These are phyloP conservation scores for Electrona antarctica DNA, from an alignment of 2,113 vertebrate species.

Conservation along the genomic window DNA sequence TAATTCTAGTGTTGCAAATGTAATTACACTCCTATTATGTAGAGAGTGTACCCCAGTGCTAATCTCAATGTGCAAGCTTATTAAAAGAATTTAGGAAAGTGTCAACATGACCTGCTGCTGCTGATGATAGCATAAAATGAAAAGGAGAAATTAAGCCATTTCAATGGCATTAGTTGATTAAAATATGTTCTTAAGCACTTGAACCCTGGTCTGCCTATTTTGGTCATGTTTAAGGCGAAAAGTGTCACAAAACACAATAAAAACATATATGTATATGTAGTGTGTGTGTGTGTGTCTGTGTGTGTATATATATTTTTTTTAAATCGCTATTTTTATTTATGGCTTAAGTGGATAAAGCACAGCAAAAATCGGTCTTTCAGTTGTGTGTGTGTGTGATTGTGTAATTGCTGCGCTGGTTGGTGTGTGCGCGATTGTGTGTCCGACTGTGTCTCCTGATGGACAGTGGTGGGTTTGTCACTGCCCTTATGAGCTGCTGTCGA, in stretches of 20 bases:
- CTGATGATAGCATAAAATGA: constrained; percentile 40
- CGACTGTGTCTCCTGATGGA: constrained; percentile 65
- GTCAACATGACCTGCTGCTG: neutral
- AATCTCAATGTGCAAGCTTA: constrained; percentile 49
- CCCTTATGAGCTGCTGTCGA: constrained; percentile 77
- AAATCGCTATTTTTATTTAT: too few relatives aligned
- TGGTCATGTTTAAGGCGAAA: too few relatives aligned
- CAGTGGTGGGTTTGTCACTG: constrained; percentile 74
- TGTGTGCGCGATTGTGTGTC: neutral
- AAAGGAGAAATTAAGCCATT: constrained; percentile 44
- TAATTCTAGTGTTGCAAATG: constrained; percentile 50
- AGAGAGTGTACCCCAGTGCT: constrained; percentile 31
- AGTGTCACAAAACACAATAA: constrained; percentile 48
- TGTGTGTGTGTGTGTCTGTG: neutral
- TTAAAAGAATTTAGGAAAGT: neutral
- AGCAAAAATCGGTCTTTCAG: too few relatives aligned
- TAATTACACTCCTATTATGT: constrained; percentile 57
- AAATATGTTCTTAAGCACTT: constrained; percentile 50
- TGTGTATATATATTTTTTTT: too few relatives aligned
- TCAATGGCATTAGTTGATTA: constrained; percentile 21
- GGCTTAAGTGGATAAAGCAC: too few relatives aligned
- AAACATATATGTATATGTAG: constrained; percentile 27
- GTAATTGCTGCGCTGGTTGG: too few relatives aligned
- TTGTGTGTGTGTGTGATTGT: neutral
- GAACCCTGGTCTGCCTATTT: too few relatives aligned